Conservation (phyloP, 2,888 invertebrate species). For the Hofmannophila pseudospretella region DNA sequence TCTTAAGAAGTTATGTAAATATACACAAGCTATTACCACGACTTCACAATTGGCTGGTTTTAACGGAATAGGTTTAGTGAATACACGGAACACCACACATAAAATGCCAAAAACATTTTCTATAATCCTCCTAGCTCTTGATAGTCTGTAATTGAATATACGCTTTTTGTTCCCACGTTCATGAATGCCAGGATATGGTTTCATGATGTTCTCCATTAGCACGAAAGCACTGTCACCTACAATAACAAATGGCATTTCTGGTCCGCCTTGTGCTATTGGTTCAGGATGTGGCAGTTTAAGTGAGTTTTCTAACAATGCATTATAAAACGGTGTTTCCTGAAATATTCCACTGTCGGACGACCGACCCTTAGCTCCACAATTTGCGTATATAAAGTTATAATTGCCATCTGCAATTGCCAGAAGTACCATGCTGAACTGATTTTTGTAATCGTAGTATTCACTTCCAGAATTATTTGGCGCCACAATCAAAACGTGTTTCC, state of each 20-base stretch:
- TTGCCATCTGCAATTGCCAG: conserved; percentile 22
- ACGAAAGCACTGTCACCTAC: conserved; percentile 33
- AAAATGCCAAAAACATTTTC: conserved; percentile 22
- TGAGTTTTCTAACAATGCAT: conserved; percentile 19
- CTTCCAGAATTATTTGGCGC: conserved; percentile 23
- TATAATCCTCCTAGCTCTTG: conserved; percentile 22
- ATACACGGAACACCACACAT: conserved; percentile 25
- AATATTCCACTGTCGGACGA: conserved; percentile 27
- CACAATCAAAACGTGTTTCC: conserved; percentile 18
- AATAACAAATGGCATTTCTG: conserved; percentile 21
- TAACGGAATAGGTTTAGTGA: conserved; percentile 23
- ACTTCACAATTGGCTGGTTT: too few species aligned
- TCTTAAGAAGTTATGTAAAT: too few species aligned
- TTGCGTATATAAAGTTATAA: conserved; percentile 23
- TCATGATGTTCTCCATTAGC: conserved; percentile 25
- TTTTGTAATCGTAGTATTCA: conserved; percentile 23
- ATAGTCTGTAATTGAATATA: conserved; percentile 24
- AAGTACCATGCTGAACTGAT: conserved; percentile 22
- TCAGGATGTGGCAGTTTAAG: conserved; percentile 21
- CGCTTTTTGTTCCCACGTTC: conserved; percentile 21
- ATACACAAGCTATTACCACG: too few species aligned
- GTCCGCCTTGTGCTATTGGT: conserved; percentile 19
- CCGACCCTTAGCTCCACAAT: conserved; percentile 22
- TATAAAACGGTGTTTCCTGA: conserved; percentile 23
- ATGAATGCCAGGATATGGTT: conserved; percentile 23